Conservation (phyloP, 2,888 invertebrate genomes). For the Napeogenes inachia region DNA sequence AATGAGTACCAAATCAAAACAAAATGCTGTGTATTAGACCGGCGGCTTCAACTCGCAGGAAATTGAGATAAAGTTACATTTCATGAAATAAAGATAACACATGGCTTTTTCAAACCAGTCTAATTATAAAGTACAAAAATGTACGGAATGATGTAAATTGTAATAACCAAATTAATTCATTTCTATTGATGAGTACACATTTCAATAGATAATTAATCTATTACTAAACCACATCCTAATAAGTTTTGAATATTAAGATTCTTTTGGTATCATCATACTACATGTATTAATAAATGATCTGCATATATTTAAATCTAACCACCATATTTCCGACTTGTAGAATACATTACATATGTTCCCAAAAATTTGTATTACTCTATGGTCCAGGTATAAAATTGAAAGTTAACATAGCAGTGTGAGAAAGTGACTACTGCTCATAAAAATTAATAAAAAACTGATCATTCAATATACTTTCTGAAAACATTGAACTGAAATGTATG, state of each 20-base stretch:
- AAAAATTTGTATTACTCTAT: slow-evolving; percentile 24
- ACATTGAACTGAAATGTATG: slow-evolving; percentile 2
- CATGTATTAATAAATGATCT: slow-evolving; percentile 18
- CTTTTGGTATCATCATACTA: slow-evolving; percentile 27
- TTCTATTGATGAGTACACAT: slow-evolving; percentile 18
- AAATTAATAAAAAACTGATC: neutral
- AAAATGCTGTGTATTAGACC: slow-evolving; percentile 36
- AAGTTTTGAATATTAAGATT: slow-evolving; percentile 24
- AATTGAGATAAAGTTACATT: slow-evolving; percentile 17
- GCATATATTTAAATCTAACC: slow-evolving; percentile 17
- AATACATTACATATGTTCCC: slow-evolving; percentile 22
- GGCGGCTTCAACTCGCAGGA: slow-evolving; percentile 33
- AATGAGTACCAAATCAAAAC: slow-evolving; percentile 60
- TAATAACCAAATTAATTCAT: slow-evolving; percentile 20
- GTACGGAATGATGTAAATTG: slow-evolving; percentile 36
- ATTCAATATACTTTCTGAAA: neutral
- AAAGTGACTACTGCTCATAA: slow-evolving; percentile 5
- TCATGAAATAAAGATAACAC: slow-evolving; percentile 13
- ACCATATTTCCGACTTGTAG: slow-evolving; percentile 16
- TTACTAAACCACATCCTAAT: slow-evolving; percentile 22
- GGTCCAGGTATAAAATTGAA: slow-evolving; percentile 24
- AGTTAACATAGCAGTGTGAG: slow-evolving; percentile 24
- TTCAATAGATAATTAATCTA: slow-evolving; percentile 25
- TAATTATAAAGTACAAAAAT: slow-evolving; percentile 34
- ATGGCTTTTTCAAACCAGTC: slow-evolving; percentile 17